These are phyloP conservation scores for Mesembrinibis cayennensis DNA, from an alignment of 2,113 vertebrate species.

Conservation along the genomic window DNA sequence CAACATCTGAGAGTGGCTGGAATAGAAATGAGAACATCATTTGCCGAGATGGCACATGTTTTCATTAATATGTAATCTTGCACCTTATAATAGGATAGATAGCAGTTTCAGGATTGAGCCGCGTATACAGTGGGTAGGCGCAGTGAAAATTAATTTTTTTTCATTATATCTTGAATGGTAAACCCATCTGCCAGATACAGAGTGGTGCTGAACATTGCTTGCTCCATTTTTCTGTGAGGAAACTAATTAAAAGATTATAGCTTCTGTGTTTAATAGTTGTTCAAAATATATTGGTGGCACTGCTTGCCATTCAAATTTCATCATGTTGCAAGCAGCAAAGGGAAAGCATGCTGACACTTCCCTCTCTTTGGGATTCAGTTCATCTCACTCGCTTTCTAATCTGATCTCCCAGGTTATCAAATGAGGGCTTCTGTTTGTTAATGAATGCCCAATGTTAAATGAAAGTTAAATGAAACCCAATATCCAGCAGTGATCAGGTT, in stretches of 20 bases:
- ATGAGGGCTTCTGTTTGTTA: background rate
- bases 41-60: background rate
- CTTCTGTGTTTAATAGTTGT: background rate
- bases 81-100: slow-evolving; percentile 60
- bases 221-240: slow-evolving; percentile 56
- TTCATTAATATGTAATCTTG: slow-evolving; percentile 20
- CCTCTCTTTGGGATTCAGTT: background rate
- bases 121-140: slow-evolving; percentile 47
- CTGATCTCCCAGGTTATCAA: background rate
- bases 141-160: slow-evolving; percentile 65
- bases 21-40: slow-evolving; percentile 3
- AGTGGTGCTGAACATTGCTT: slow-evolving; percentile 57
- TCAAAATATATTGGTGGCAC: background rate
- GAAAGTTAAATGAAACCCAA: background rate
- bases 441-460: background rate
- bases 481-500: background rate
- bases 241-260: slow-evolving; percentile 31
- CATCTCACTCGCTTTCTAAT: background rate
- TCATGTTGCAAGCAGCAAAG: background rate
- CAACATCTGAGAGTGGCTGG: background rate
- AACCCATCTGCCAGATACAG: slow-evolving; percentile 63
- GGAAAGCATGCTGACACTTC: background rate
- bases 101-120: slow-evolving; percentile 58
- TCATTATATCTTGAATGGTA: slow-evolving; percentile 60
- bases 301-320: background rate